Evolutionary conservation across 2,888 invertebrate genomes (phyloP).

Genomic region (Endomychus coccineus): DNA sequence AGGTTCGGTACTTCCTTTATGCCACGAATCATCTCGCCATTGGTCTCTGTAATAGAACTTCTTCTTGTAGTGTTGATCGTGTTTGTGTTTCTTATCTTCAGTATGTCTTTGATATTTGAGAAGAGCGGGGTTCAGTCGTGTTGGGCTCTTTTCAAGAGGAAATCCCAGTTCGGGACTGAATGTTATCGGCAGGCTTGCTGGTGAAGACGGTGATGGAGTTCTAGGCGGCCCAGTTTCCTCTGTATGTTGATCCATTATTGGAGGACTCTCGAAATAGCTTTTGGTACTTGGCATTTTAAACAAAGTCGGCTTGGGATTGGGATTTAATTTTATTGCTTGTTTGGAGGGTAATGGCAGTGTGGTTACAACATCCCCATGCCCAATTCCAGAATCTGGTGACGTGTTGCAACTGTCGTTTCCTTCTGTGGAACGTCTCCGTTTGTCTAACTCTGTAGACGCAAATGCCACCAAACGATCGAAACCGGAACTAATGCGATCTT

Average conservation of each 20-base stretch:
- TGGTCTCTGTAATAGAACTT: conserved; percentile 66
- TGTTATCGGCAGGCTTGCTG: conserved; percentile 41
- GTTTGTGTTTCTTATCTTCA: conserved; percentile 39
- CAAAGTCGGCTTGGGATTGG: conserved; percentile 37
- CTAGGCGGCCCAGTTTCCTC: conserved; percentile 49
- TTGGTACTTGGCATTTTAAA: conserved; percentile 42
- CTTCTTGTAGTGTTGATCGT: conserved; percentile 73
- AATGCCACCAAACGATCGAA: conserved; percentile 91
- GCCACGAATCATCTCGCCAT: conserved; percentile 48
- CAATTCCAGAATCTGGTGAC: conserved; percentile 80
- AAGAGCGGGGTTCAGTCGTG: conserved; percentile 47
- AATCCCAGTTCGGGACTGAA: conserved; percentile 33
- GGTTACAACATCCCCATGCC: conserved; percentile 56
- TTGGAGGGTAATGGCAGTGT: conserved; percentile 36
- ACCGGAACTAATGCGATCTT: conserved; percentile 85
- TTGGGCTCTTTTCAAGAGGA: conserved; percentile 36
- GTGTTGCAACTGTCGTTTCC: conserved; percentile 70
- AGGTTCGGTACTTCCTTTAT: conserved; percentile 33
- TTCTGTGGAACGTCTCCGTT: conserved; percentile 76
- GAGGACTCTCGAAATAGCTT: conserved; percentile 46
- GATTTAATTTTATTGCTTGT: conserved; percentile 37
- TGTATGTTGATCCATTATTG: conserved; percentile 38
- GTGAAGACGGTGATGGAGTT: conserved; percentile 51
- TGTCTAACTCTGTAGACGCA: conserved; percentile 85
- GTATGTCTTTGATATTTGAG: conserved; percentile 54